Evolutionary conservation across 2,888 invertebrate genomes (phyloP).

Genomic region (Aethes cnicana): DNA sequence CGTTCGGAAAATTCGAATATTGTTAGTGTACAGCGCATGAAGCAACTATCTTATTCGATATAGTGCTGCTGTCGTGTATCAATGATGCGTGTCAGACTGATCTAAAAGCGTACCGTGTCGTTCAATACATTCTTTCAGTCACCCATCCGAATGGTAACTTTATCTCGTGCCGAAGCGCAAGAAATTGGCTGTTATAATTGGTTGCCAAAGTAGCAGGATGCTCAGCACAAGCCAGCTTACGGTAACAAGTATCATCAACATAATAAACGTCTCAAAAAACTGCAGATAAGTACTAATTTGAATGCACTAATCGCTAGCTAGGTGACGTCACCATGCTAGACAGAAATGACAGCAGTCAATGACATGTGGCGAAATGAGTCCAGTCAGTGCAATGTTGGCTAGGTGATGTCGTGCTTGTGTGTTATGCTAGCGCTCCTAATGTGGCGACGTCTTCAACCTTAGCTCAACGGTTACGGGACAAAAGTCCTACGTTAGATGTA

Average conservation of each 20-base stretch:
- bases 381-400: slow-evolving; percentile 78
- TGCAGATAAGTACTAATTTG: slow-evolving; percentile 40
- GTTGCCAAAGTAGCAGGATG: slow-evolving; percentile 67
- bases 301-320: slow-evolving; percentile 74
- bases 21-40: slow-evolving; percentile 51
- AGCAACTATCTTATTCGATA: slow-evolving; percentile 61
- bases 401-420: slow-evolving; percentile 69
- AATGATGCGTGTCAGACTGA: slow-evolving; percentile 70
- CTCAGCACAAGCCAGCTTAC: slow-evolving; percentile 60
- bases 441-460: slow-evolving; percentile 8
- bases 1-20: slow-evolving; percentile 31
- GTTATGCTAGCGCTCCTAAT: slow-evolving; percentile 38
- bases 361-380: slow-evolving; percentile 69
- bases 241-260: slow-evolving; percentile 50
- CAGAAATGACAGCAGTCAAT: slow-evolving; percentile 71
- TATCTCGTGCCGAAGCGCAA: not conserved
- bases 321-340: slow-evolving; percentile 77
- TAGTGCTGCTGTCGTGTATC: slow-evolving; percentile 66
- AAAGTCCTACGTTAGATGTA: no score
- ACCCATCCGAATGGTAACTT: slow-evolving; percentile 60
- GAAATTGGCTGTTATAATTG: slow-evolving; percentile 43
- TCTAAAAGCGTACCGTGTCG: slow-evolving; percentile 68
- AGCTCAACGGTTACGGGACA: no score
- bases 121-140: slow-evolving; percentile 60
- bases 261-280: slow-evolving; percentile 38